phyloP scores from a whole-genome alignment of 2,888 invertebrate species.

The Glyphotaelius pellucidus region DNA sequence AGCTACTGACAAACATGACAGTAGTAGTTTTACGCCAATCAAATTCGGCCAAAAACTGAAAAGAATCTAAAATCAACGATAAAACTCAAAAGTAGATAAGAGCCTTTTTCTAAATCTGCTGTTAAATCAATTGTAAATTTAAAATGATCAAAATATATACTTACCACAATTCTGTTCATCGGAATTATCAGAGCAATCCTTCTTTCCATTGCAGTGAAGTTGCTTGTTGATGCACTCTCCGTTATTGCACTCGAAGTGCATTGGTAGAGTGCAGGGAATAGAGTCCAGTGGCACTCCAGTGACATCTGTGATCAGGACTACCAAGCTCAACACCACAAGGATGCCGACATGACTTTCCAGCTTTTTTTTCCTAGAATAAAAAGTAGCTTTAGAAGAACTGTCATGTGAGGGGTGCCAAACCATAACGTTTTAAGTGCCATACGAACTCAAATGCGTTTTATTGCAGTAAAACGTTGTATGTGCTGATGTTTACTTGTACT shows the following conservation, averaged over 20 bases:
- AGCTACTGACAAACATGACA: too few species aligned
- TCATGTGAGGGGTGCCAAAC: too few species aligned
- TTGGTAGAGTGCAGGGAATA: background rate
- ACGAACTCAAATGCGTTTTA: too few species aligned
- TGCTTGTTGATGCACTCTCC: constrained; percentile 83
- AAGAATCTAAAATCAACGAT: too few species aligned
- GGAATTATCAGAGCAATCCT: constrained; percentile 82
- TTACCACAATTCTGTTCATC: constrained; percentile 77
- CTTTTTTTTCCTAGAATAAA: constrained; percentile 29
- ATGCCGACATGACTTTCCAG: background rate
- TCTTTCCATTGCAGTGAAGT: constrained; percentile 86
- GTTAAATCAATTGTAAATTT: background rate
- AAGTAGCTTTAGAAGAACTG: background rate
- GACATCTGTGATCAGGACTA: constrained; percentile 19
- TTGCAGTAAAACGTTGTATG: too few species aligned
- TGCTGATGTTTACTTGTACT: too few species aligned
- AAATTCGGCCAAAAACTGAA: too few species aligned
- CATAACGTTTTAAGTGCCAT: too few species aligned
- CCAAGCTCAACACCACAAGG: constrained; percentile 23
- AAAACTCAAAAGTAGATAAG: too few species aligned
- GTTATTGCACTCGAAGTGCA: constrained; percentile 78
- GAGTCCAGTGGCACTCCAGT: background rate
- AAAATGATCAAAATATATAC: background rate
- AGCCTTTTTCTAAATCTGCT: too few species aligned
- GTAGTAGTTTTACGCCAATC: too few species aligned